Percentiles rank a stretch among this genome's conserved stretches.
These are phyloP conservation scores for Charina bottae DNA, from an alignment of 2,113 vertebrate genomes.

Conservation along the genomic window DNA sequence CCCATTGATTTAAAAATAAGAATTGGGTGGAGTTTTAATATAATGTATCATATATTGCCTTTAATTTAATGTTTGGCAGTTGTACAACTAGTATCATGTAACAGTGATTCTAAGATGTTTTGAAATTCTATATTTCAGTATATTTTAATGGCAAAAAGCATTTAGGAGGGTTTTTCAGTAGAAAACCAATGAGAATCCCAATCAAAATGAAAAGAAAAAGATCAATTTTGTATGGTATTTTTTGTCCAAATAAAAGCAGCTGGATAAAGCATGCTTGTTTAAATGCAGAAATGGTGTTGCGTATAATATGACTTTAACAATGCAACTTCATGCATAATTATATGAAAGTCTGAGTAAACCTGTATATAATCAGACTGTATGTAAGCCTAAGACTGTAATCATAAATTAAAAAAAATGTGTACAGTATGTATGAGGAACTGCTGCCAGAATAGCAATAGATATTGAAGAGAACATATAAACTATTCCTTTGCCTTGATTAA, in stretches of 20 bases:
- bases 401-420: background rate
- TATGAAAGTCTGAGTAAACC: background rate
- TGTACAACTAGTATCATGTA: accelerated
- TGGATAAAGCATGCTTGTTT: constrained; percentile 1
- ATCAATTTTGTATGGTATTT: background rate
- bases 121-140: background rate
- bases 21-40: background rate
- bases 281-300: background rate
- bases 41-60: accelerated
- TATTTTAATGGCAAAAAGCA: background rate
- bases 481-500: background rate
- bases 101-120: accelerated
- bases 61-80: background rate
- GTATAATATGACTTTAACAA: background rate
- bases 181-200: background rate
- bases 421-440: background rate
- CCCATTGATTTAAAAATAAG: accelerated
- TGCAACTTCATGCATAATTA: background rate
- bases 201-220: background rate
- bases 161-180: background rate
- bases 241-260: background rate
- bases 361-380: background rate
- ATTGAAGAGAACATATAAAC: background rate
- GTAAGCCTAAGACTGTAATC: background rate
- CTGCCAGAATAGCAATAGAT: background rate